phyloP scores from a whole-genome alignment of 2,888 invertebrate species.

The Calameuta pallipes region DNA sequence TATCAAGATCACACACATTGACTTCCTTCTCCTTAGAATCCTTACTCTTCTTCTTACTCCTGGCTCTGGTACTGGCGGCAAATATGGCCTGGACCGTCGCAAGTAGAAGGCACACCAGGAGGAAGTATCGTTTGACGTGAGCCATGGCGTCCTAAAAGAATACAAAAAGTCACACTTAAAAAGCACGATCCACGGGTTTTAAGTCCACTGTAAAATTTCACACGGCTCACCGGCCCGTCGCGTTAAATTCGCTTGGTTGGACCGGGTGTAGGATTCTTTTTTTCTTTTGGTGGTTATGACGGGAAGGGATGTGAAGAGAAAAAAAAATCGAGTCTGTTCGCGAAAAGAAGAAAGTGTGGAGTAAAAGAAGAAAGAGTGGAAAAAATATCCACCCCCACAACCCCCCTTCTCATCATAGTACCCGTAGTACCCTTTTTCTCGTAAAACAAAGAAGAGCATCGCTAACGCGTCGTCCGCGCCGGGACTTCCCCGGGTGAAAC shows the following conservation, averaged over 20 bases:
- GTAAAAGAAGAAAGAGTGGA: too few species aligned
- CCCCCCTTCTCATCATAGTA: too few species aligned
- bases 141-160: conserved; percentile 9
- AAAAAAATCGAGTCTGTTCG: too few species aligned
- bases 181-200: conserved; percentile 7
- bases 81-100: conserved; percentile 1
- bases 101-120: conserved; percentile 7
- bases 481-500: neutral
- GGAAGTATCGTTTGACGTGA: conserved; percentile 2
- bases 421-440: neutral
- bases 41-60: conserved; percentile 49
- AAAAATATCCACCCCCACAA: too few species aligned
- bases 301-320: too few species aligned
- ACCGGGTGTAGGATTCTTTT: too few species aligned
- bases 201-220: neutral
- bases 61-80: conserved; percentile 36
- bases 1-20: conserved; percentile 73
- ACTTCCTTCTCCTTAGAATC: conserved; percentile 46
- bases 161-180: conserved; percentile 12
- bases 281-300: too few species aligned
- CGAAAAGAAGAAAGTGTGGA: too few species aligned
- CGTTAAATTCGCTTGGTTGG: too few species aligned
- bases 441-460: conserved; percentile 41
- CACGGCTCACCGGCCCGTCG: conserved; percentile 28
- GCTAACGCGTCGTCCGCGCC: conserved; percentile 7